phyloP scores from a whole-genome alignment of 2,113 vertebrate genomes.

The human (Homo sapiens) region DNA sequence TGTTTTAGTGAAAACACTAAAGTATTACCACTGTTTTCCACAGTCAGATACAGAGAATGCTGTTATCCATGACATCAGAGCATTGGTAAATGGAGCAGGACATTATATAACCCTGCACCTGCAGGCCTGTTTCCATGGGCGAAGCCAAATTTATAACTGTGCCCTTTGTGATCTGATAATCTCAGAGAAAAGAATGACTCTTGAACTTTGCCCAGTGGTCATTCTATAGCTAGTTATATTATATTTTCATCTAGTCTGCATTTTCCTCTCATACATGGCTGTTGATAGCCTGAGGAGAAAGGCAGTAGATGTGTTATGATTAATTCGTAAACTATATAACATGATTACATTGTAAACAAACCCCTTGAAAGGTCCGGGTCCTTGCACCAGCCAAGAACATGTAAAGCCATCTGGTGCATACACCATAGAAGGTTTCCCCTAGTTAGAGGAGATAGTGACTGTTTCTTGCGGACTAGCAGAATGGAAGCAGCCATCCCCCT shows the following conservation, averaged over 20 bases:
- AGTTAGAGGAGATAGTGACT: not conserved
- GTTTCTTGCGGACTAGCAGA: not conserved
- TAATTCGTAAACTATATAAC: not conserved
- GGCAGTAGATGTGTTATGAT: not conserved
- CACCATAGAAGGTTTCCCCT: not conserved
- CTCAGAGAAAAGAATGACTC: not conserved
- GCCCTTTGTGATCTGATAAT: not conserved
- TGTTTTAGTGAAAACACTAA: not conserved
- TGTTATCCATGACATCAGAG: not conserved
- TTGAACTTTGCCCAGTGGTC: not conserved
- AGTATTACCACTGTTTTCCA: not conserved
- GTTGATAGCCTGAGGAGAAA: not conserved
- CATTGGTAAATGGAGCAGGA: no score
- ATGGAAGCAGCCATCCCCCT: not conserved
- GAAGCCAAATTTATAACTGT: not conserved
- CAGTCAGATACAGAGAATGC: not conserved
- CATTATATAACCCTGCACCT: not conserved
- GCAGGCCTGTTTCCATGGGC: not conserved
- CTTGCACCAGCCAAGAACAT: not conserved
- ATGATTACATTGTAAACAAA: not conserved
- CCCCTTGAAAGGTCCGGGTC: not conserved
- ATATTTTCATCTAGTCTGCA: not conserved
- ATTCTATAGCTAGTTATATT: not conserved
- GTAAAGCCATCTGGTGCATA: rapidly evolving
- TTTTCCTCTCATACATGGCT: not conserved